Conservation (phyloP, 2,797 vertebrate genomes). For the Babyrousa celebensis region DNA sequence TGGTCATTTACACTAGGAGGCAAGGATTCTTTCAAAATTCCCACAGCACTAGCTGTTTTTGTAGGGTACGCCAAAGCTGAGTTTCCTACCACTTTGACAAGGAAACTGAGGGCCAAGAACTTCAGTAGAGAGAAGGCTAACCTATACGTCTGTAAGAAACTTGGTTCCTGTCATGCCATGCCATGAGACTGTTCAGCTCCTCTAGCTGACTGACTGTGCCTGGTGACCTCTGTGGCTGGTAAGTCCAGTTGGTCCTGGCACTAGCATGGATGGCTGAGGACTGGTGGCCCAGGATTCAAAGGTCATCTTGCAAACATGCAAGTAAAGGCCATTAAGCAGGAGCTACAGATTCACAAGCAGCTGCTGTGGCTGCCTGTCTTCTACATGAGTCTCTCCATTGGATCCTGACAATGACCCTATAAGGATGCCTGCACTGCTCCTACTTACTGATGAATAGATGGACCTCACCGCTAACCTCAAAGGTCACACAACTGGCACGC, state of each 20-base stretch:
- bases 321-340: background rate
- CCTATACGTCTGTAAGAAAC: background rate
- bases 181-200: background rate
- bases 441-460: background rate
- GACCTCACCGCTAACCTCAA: background rate
- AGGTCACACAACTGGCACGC: background rate
- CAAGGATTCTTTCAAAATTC: conserved; percentile 23
- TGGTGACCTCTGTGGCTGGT: background rate
- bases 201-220: background rate
- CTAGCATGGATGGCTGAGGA: background rate
- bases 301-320: background rate
- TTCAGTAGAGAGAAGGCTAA: background rate
- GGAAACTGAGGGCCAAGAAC: background rate
- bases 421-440: background rate
- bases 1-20: background rate
- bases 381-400: background rate
- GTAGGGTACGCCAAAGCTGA: background rate
- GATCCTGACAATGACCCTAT: background rate
- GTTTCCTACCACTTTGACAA: background rate
- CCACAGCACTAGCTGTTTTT: background rate
- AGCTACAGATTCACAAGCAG: background rate
- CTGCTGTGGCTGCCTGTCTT: background rate
- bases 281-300: background rate
- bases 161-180: background rate
- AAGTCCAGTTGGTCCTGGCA: background rate